phyloP scores from a whole-genome alignment of 1,140 invertebrate genomes.

The Scaptomyza montana region DNA sequence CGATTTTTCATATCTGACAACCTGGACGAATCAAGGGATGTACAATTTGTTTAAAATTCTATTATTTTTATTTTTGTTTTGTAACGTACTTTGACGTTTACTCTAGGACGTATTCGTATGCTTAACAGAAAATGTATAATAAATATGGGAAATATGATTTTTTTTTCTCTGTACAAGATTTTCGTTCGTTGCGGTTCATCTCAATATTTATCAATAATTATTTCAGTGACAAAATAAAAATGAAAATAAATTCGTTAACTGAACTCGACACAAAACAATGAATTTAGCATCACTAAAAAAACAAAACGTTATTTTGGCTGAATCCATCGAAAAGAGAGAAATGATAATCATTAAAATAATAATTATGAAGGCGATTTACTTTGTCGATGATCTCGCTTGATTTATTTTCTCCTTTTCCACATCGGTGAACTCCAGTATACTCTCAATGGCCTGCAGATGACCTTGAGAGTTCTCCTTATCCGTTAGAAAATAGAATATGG shows the following conservation, averaged over 20 bases:
- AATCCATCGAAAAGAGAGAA: conserved; percentile 26
- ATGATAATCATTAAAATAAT: conserved; percentile 39
- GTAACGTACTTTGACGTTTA: conserved; percentile 17
- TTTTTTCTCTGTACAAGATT: conserved; percentile 47
- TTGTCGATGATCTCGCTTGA: conserved; percentile 85
- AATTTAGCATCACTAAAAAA: conserved; percentile 71
- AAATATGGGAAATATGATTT: conserved; percentile 41
- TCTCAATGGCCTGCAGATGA: conserved; percentile 93
- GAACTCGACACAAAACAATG: conserved; percentile 63
- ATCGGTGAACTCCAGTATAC: conserved; percentile 91
- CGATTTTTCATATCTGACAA: conserved; percentile 41
- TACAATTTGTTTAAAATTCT: conserved; percentile 59
- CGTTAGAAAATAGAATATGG: conserved; percentile 95
- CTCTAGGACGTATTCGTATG: conserved; percentile 43
- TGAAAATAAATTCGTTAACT: conserved; percentile 62
- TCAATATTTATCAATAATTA: conserved; percentile 72
- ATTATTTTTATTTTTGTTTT: conserved; percentile 26
- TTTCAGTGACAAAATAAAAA: conserved; percentile 70
- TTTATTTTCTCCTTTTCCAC: conserved; percentile 90
- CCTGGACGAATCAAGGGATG: conserved; percentile 52
- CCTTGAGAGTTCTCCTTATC: conserved; percentile 93
- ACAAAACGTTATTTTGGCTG: conserved; percentile 70
- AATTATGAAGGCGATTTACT: conserved; percentile 46
- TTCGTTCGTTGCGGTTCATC: conserved; percentile 36
- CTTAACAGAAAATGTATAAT: conserved; percentile 45